phyloP scores from a whole-genome alignment of 2,113 vertebrate genomes.

The Lophura nycthemera region DNA sequence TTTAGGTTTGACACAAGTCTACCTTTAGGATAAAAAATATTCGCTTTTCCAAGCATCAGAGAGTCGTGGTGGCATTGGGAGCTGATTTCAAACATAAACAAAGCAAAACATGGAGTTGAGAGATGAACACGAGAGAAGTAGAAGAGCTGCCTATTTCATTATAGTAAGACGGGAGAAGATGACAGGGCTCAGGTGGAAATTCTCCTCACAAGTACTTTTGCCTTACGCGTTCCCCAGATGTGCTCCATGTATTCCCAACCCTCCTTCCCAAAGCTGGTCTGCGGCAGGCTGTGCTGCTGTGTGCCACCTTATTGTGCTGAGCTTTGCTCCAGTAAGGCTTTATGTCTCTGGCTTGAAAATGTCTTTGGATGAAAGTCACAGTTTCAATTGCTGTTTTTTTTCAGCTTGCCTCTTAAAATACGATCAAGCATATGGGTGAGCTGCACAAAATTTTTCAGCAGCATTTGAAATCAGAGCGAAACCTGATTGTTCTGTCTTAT shows the following conservation, averaged over 20 bases:
- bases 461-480: slow-evolving; percentile 61
- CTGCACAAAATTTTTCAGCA: slow-evolving; percentile 7
- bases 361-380: slow-evolving; percentile 53
- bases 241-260: background rate
- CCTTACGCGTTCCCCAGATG: background rate
- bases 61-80: background rate
- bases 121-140: background rate
- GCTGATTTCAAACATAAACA: background rate
- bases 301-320: background rate
- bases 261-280: slow-evolving; percentile 8
- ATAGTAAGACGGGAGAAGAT: background rate
- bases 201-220: background rate
- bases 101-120: background rate
- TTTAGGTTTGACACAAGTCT: background rate
- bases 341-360: slow-evolving; percentile 22
- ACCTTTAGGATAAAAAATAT: background rate
- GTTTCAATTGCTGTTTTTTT: background rate
- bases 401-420: slow-evolving; percentile 38
- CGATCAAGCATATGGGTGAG: slow-evolving; percentile 24
- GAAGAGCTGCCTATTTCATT: background rate
- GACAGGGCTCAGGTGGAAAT: background rate
- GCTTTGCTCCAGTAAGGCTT: background rate
- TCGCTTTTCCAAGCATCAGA: background rate
- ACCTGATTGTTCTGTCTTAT: slow-evolving; percentile 36
- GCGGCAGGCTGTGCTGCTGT: background rate